A percentile compares a stretch with the other conserved stretches of the same genome.
These are phyloP conservation scores for Steinernema khuongi DNA, from an alignment of 1,140 invertebrate genomes.

Conservation along the genomic window DNA sequence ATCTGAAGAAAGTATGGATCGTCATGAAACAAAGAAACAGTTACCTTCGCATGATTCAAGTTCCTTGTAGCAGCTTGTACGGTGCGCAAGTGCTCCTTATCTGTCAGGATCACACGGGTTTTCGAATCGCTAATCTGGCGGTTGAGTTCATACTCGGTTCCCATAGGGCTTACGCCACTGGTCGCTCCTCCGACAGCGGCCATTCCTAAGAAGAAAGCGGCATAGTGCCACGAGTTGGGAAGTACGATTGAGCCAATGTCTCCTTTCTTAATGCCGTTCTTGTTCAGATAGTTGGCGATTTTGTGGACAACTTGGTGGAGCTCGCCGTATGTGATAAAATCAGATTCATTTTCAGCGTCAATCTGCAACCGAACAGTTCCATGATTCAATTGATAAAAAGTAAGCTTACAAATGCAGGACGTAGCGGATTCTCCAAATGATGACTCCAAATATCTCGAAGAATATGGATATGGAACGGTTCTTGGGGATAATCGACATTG, in stretches of 20 bases:
- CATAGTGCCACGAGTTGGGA: constrained; percentile 31
- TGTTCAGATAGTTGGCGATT: background rate
- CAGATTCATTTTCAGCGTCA: background rate
- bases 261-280: background rate
- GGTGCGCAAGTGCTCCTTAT: constrained; percentile 27
- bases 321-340: background rate
- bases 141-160: constrained; percentile 40
- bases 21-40: background rate
- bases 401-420: background rate
- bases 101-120: constrained; percentile 31
- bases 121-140: constrained; percentile 37
- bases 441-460: constrained; percentile 1
- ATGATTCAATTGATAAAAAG: background rate
- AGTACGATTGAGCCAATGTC: constrained; percentile 35
- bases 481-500: background rate
- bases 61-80: constrained; percentile 26
- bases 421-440: background rate
- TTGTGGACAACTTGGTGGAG: background rate
- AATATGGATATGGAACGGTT: background rate
- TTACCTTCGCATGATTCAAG: constrained; percentile 29
- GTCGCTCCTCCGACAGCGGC: constrained; percentile 33
- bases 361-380: background rate
- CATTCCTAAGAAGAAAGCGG: constrained; percentile 39
- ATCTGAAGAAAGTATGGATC: constrained; percentile 20
- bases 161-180: constrained; percentile 35